Conservation (phyloP, 1,140 invertebrate species). For the Lithobius niger region DNA sequence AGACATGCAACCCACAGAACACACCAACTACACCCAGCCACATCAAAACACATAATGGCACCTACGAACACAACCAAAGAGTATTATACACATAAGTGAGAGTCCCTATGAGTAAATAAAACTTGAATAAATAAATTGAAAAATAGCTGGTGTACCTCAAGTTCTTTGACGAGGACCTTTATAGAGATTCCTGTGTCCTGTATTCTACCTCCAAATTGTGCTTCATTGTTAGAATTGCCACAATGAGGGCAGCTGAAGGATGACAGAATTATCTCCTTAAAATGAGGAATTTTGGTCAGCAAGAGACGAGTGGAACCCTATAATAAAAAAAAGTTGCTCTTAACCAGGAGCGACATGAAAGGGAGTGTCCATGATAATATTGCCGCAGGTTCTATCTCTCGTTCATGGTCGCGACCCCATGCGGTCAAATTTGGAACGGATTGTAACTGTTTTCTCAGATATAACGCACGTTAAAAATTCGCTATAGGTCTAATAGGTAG, state of each 20-base stretch:
- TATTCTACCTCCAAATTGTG: slow-evolving; percentile 71
- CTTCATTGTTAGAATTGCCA: slow-evolving; percentile 78
- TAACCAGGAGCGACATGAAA: no score
- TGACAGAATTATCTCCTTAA: slow-evolving; percentile 90
- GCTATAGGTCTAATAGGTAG: no score
- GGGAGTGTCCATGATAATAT: no score
- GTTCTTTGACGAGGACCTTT: slow-evolving; percentile 25
- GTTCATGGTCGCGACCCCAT: no score
- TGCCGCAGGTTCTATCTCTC: no score
- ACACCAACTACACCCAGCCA: no score
- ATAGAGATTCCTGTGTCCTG: slow-evolving; percentile 46
- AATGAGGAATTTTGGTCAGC: slow-evolving; percentile 89
- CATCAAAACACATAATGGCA: no score
- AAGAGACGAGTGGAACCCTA: slow-evolving; percentile 79
- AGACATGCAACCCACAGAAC: no score
- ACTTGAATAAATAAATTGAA: slow-evolving; percentile 3
- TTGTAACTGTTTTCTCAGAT: no score
- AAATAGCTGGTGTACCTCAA: slow-evolving; percentile 19
- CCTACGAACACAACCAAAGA: not conserved
- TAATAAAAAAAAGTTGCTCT: slow-evolving; percentile 29
- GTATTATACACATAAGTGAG: not conserved
- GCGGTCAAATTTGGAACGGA: no score
- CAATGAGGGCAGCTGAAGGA: slow-evolving; percentile 88
- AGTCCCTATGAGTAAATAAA: not conserved
- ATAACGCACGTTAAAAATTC: no score